Base-by-base conservation (phyloP, 2,888 invertebrate genomes). In the Leucoptera coffeella region DNA sequence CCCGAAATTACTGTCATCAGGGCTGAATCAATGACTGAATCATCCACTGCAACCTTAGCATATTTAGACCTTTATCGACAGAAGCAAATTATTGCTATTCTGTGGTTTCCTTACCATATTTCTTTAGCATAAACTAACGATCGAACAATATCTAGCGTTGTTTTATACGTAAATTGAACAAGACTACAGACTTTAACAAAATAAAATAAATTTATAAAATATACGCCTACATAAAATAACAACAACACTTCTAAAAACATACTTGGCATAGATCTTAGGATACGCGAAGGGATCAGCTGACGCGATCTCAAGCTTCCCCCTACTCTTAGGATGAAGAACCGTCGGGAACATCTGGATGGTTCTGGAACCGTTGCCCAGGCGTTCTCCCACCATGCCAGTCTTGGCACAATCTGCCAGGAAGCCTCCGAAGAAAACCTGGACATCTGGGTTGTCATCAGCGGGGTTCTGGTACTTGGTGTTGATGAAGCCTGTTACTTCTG, bases 341-440 rank as follows among this genome's bases (percentile, higher is more conserved):
- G 88, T 82, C 0, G 90, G 89, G 30, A 88, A 83, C 26, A 90
- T 80, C 43, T 64, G 78, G 29, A 89, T 78, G 24, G 73, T 71
- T 5, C 89, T 62, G 8, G 82, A 80, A 26, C 75, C 75, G 38
- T 82, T 81, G 29, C 80, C 83, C 0, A 80, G 59, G 21, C 75
- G 61, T 49, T 89, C 89, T 0, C 89, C 89, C 4, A 89, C 87
- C 76, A 86, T 86, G 12, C 89, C 89, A 0, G 89, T 89, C 46
- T 79, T 79, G 2, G 89, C 86, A 47, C 89, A 90, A 47, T 88
- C 85, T 0, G 89, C 89, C 31, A 91, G 61, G 56, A 82, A 91
- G 2, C 85, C 91, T 6, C 88, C 85, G 54, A 92, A 92, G 61
- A 90, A 91, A 35, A 82, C 73, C 48, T 93, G 90, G 6, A 92